Base-by-base conservation (phyloP, 37 sponge, comb jelly and placozoan species). In the Chondrilla cf. caribensis region DNA sequence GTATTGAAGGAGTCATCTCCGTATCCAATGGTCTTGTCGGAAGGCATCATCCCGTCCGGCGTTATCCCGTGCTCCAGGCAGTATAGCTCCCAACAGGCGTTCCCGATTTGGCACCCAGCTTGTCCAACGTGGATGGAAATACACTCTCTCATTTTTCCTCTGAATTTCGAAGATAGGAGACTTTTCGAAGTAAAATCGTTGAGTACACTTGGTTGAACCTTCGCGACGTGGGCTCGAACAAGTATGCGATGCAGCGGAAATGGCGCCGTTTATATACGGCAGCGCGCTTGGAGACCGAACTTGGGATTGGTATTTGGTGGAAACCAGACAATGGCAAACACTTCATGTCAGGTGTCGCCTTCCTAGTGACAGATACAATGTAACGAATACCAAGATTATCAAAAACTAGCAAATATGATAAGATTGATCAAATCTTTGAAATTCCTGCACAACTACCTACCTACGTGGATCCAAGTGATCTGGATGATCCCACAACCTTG, bases 1-100 rank as follows among this genome's bases (percentile, higher is more conserved):
- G 97, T 96, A 81, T 93, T 91, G 90, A 93, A 96, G 17, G 97
- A 93, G 70, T 93, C 97, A 57, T 94, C 93, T 7, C 93, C 95
- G 35, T 88, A 89, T 28, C 93, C 93, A 54, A 97, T 84, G 25
- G 88, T 84, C 2, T 31, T 89, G 81, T 89, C 90, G 21, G 90
- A 89, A 5, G 90, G 90, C 90, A 89, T 60, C 85, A 71, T 81
- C 32, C 90, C 90, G 71, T 89, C 90, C 37, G 90, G 90, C 83
- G 67, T 82, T 70, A 89, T 89, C 57, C 88, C 88, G 58, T 87
- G 88, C 59, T 87, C 88, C 47, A 87, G 80, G 70, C 88, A 87
- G 83, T 87, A 85, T 38, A 89, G 84, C 72, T 89, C 90, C 90
- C 90, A 89, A 79, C 90, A 89, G 68, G 90, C 86, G 80, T 89